Conservation (phyloP, 2,113 vertebrate species). For the Tamias sibiricus region DNA sequence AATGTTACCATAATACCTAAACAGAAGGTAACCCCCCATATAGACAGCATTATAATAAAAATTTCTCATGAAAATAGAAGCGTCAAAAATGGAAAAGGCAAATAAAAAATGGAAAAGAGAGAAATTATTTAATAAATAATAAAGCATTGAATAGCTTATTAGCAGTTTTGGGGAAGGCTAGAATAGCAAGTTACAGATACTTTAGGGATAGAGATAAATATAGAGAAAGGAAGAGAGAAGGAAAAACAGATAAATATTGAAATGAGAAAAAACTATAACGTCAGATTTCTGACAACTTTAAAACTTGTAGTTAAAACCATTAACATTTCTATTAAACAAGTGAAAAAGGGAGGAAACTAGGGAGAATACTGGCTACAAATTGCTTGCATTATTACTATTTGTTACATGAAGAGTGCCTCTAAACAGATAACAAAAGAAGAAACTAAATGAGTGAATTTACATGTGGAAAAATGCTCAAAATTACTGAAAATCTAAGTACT, state of each 20-base stretch:
- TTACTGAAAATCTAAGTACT: not conserved
- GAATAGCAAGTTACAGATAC: not conserved
- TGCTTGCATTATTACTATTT: not conserved
- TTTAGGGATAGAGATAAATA: not conserved
- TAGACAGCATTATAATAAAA: not conserved
- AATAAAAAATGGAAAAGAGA: not conserved
- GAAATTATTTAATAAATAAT: slow-evolving; percentile 9
- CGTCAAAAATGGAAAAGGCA: not conserved
- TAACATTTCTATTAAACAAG: slow-evolving; percentile 12
- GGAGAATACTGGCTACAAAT: not conserved
- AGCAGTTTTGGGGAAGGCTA: not conserved
- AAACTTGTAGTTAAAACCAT: not conserved
- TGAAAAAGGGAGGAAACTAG: not conserved
- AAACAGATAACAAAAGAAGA: not conserved
- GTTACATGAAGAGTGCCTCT: not conserved
- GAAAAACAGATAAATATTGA: not conserved
- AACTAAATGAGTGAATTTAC: not conserved
- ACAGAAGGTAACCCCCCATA: not conserved
- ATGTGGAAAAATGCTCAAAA: not conserved
- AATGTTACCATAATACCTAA: not conserved
- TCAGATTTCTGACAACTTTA: not conserved
- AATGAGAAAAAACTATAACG: not conserved
- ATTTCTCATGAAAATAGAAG: not conserved
- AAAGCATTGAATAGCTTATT: not conserved
- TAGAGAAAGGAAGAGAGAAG: not conserved